phyloP scores from a whole-genome alignment of 2,797 vertebrate genomes.

The Ptychadena robeensis region DNA sequence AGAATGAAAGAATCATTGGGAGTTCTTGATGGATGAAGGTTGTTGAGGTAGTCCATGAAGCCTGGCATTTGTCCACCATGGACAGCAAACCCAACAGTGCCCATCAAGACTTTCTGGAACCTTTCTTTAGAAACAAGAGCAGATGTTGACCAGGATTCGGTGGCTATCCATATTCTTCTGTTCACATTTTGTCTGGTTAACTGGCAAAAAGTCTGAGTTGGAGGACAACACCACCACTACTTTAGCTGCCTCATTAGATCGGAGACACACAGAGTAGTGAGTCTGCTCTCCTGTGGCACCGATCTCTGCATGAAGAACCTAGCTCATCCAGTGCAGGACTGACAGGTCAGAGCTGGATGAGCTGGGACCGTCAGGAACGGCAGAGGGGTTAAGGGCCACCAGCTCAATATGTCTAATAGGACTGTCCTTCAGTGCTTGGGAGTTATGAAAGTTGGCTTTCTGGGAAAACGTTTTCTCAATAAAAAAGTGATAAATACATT shows the following conservation, averaged over 20 bases:
- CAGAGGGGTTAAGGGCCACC: too few species aligned
- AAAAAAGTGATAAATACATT: too few species aligned
- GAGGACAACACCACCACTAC: constrained; percentile 34
- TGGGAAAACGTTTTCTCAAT: too few species aligned
- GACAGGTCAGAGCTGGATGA: too few species aligned
- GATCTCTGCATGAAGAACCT: too few species aligned
- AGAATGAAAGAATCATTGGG: neutral
- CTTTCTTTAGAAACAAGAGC: neutral
- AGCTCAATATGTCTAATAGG: too few species aligned
- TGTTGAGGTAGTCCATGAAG: constrained; percentile 25
- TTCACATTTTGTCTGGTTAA: constrained; percentile 31
- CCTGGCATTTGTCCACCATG: constrained; percentile 19
- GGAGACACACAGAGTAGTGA: too few species aligned
- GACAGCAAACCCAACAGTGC: constrained; percentile 43
- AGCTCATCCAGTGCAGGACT: too few species aligned
- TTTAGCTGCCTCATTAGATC: constrained; percentile 37
- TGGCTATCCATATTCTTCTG: constrained; percentile 31
- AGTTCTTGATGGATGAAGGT: neutral
- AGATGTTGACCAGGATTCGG: constrained; percentile 42
- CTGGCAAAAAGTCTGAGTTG: constrained; percentile 10
- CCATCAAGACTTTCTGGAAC: constrained; percentile 11
- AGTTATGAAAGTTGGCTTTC: too few species aligned
- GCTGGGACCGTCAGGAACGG: too few species aligned
- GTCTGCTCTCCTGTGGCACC: too few species aligned
- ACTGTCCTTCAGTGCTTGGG: too few species aligned